Base-by-base conservation (phyloP, 1,140 invertebrate genomes). In the Drosophila mauritiana region DNA sequence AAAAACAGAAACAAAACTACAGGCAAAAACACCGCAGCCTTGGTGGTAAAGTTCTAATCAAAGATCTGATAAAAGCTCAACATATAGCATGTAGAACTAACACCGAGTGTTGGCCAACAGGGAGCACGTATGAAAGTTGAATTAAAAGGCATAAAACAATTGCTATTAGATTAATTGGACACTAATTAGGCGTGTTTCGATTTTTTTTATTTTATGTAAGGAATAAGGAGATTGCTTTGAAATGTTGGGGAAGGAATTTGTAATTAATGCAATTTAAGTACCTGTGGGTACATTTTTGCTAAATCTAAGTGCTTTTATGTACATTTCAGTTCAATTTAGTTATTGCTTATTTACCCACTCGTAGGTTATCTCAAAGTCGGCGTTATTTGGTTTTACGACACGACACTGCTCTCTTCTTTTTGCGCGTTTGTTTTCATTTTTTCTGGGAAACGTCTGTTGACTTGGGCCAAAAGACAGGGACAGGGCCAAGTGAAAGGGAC, bases 361-460 rank as follows among this genome's bases (percentile, higher is more conserved):
- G 12, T 22, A 51, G 20, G n/a, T 45, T 67, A 64, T 34, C 2
- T 12, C 1, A 8, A 2, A 15, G 31, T 25, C 63, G 45, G 15
- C 36, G 17, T 31, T 7, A 62, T 12, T 48, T 5, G 2, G 0
- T 3, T 13, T 15, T 12, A 6, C 10, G 0, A 1, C 7, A 5
- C 17, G 17, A 17, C 13, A 4, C 1, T 11, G 12, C 12, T 34
- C 11, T 34, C 27, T 17, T 3, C 0, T 11, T 25, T 54, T 54
- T 58, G 5, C 15, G 4, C 25, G 4, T 42, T 15, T 54, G 25
- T 46, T n/a, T 68, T 65, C 11, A 5, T 40, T 54, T 53, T 54
- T 36, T 59, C 31, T 46, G 54, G 37, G 27, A 45, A 52, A 68
- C 37, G 58, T 42, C 64, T 45, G 17, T 34, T 69, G 40, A 39